Evolutionary conservation across 64 coral and sea anemone genomes (phyloP).

Genomic region (Hydrozoanthus tunicans): DNA sequence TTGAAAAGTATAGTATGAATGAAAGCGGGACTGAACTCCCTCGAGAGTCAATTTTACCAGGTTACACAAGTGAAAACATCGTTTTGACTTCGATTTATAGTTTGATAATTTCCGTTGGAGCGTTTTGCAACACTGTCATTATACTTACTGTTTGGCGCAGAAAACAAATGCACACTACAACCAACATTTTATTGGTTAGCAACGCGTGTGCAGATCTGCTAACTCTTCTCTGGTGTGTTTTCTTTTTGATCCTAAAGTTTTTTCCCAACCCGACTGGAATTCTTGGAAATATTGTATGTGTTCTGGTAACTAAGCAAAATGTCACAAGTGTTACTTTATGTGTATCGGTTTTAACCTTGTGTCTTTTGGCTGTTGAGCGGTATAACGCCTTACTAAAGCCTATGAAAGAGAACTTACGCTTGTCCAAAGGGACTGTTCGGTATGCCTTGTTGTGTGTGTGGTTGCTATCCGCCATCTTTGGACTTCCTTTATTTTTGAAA

Average conservation of each 20-base stretch:
- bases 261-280: neutral
- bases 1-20: neutral
- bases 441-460: slow-evolving; percentile 39
- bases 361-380: slow-evolving; percentile 49
- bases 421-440: slow-evolving; percentile 26
- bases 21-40: neutral
- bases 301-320: slow-evolving; percentile 44
- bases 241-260: slow-evolving; percentile 17
- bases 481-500: slow-evolving; percentile 34
- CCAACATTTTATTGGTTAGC: slow-evolving; percentile 49
- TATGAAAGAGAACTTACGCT: slow-evolving; percentile 40
- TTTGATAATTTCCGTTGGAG: slow-evolving; percentile 13
- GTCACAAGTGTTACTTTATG: slow-evolving; percentile 29
- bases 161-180: slow-evolving; percentile 41
- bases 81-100: neutral
- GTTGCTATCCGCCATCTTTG: slow-evolving; percentile 17
- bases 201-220: slow-evolving; percentile 45
- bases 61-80: slow-evolving; percentile 29
- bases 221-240: slow-evolving; percentile 32
- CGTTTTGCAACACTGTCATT: slow-evolving; percentile 12
- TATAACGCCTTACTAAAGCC: slow-evolving; percentile 49
- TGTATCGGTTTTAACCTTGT: slow-evolving; percentile 39
- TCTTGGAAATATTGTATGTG: slow-evolving; percentile 17
- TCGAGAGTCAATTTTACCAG: neutral
- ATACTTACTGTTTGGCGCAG: slow-evolving; percentile 1